Evolutionary conservation across 2,888 invertebrate genomes (phyloP), one percentile per base, ranked within the genome.

Genomic region (Eucera pruinosa): DNA sequence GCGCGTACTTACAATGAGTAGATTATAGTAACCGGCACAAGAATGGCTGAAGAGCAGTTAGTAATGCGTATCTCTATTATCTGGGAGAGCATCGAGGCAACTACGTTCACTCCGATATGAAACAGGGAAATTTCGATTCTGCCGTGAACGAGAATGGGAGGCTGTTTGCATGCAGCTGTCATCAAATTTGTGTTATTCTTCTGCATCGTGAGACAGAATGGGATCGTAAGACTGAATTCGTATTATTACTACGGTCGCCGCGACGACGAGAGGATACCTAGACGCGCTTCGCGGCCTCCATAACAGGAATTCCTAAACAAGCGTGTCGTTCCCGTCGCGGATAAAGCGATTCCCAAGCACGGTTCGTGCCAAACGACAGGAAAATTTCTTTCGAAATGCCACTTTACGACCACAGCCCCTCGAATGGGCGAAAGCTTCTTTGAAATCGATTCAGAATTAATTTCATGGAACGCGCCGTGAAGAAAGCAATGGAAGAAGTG

Each of bases 151-250:
- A 27, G 50, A 68, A 77, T 60, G 23, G 74, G 57, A 2, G 7
- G 62, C 58, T 54, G 77, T 77, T 77, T 77, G 77, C 75, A 75
- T 68, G 54, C 50, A 5, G 47, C 41, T 75, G 64, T 75, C 76
- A 11, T 77, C 48, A 75, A 75, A 72, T 75, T 77, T 77, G 45
- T 68, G 75, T 77, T 67, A 68, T 68, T 68, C 68, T 54, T 68
- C 15, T n/a, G 62, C 58, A 36, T 55, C 64, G 55, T 47, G 55
- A 30, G 54, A n/a, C 54, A 33, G 58, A 78, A 78, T 76, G 43
- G 76, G 45, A 54, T 78, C 69, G 76, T 65, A 61, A 65, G 58
- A 13, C 43, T 33, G 77, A 64, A 65, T 65, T 48, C 61, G 77
- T 61, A 61, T 77, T 75, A 75, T 75, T 77, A 30, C 67, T 45